Conservation (phyloP, 2,797 vertebrate genomes). For the Crotalus adamanteus region DNA sequence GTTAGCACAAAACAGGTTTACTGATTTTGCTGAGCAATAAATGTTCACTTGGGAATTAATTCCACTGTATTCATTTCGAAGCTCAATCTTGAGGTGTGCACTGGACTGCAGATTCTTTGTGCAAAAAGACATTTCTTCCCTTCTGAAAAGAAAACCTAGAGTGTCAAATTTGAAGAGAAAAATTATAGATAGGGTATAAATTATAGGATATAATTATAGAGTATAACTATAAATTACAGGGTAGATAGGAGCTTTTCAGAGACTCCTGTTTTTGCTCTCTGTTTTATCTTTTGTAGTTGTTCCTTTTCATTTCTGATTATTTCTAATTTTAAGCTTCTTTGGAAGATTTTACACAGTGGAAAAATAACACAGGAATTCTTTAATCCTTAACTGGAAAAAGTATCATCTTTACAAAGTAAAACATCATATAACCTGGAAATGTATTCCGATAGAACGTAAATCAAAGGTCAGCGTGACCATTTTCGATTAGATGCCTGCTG, state of each 20-base stretch:
- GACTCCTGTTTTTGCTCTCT: neutral
- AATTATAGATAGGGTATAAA: neutral
- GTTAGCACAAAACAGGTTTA: neutral
- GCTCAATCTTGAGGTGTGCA: neutral
- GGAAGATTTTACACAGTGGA: neutral
- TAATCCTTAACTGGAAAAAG: neutral
- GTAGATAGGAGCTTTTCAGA: neutral
- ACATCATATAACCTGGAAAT: neutral
- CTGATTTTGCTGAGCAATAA: neutral
- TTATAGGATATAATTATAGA: neutral
- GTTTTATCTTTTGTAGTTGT: neutral
- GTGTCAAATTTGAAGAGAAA: neutral
- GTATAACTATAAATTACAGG: neutral
- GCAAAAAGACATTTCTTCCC: neutral
- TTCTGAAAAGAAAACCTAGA: neutral
- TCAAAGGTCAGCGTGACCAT: neutral
- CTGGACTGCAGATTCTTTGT: neutral
- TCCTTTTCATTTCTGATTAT: neutral
- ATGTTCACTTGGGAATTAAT: neutral
- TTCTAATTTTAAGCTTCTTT: neutral
- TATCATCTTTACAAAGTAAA: neutral
- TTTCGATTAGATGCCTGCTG: neutral
- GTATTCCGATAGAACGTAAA: neutral
- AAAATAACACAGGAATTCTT: neutral
- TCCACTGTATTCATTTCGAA: neutral